These are phyloP conservation scores for Magallana gigas DNA, from an alignment of 1,140 invertebrate species.

Conservation along the genomic window DNA sequence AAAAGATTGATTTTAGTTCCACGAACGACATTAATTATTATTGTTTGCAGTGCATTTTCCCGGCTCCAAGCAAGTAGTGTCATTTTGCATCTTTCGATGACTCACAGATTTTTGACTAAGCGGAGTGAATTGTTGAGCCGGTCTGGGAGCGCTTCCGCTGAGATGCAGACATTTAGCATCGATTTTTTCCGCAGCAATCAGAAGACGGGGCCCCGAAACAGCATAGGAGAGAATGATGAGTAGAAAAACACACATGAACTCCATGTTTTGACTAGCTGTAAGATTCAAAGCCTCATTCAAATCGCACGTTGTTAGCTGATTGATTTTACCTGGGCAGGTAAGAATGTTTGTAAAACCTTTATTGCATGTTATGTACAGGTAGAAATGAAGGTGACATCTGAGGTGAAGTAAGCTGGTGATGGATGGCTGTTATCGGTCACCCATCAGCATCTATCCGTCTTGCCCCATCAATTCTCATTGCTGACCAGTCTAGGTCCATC, in stretches of 20 bases:
- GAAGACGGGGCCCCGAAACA: conserved; percentile 7
- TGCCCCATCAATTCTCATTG: neutral
- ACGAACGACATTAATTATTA: too few species aligned
- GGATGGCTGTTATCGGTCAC: neutral
- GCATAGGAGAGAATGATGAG: neutral
- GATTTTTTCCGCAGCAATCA: conserved; percentile 17
- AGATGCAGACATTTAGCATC: conserved; percentile 21
- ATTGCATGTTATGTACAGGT: conserved; percentile 6
- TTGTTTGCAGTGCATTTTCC: neutral
- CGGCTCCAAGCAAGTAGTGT: conserved; percentile 12
- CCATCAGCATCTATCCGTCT: neutral
- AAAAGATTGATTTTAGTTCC: too few species aligned
- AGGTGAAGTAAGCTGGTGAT: neutral
- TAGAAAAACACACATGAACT: conserved; percentile 36
- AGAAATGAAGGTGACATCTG: neutral
- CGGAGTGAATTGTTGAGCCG: conserved; percentile 2
- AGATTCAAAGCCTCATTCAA: neutral
- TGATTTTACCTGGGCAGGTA: neutral
- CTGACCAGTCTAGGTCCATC: neutral
- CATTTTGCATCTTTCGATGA: conserved; percentile 20
- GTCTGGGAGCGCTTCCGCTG: conserved; percentile 19
- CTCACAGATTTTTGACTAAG: conserved; percentile 34
- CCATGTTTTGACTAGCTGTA: conserved; percentile 23
- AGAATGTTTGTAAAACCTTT: neutral
- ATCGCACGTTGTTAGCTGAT: neutral